Conservation (phyloP, 2,797 vertebrate species). For the Silurus lanzhouensis region DNA sequence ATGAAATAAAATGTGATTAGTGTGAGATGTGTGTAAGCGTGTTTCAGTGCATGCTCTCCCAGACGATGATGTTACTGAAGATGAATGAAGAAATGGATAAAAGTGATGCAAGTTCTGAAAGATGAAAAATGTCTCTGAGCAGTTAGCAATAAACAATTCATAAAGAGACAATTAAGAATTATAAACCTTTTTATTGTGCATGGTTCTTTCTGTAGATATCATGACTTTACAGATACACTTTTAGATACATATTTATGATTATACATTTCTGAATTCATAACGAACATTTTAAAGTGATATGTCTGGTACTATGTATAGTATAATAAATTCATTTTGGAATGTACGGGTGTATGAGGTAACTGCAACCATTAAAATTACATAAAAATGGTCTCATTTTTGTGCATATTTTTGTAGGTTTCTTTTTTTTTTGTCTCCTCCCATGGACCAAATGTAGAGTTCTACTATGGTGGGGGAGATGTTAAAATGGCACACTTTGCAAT, state of each 20-base stretch:
- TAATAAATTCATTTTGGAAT: constrained; percentile 96
- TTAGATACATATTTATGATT: constrained; percentile 91
- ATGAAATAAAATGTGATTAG: not conserved
- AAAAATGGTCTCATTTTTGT: constrained; percentile 88
- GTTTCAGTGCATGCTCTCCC: not conserved
- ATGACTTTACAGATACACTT: constrained; percentile 91
- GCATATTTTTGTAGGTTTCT: constrained; percentile 71
- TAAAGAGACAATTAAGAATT: constrained; percentile 81
- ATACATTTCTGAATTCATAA: constrained; percentile 84
- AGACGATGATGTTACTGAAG: not conserved
- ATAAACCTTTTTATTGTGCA: constrained; percentile 97
- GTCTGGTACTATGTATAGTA: constrained; percentile 92
- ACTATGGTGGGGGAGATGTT: constrained; percentile 77
- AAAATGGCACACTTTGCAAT: constrained; percentile 86
- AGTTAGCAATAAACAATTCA: constrained; percentile 32
- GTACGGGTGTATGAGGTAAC: constrained; percentile 98
- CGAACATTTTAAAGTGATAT: constrained; percentile 96
- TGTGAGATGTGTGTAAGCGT: not conserved
- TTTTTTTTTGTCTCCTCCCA: constrained; percentile 70
- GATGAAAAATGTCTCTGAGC: not conserved
- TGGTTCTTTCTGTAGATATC: constrained; percentile 89
- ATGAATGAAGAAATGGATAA: not conserved
- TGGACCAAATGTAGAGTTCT: constrained; percentile 74
- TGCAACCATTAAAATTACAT: constrained; percentile 97
- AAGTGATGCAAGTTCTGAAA: no score